These are phyloP conservation scores for Uropetala carovei DNA, from an alignment of 2,888 invertebrate genomes.

Conservation along the genomic window DNA sequence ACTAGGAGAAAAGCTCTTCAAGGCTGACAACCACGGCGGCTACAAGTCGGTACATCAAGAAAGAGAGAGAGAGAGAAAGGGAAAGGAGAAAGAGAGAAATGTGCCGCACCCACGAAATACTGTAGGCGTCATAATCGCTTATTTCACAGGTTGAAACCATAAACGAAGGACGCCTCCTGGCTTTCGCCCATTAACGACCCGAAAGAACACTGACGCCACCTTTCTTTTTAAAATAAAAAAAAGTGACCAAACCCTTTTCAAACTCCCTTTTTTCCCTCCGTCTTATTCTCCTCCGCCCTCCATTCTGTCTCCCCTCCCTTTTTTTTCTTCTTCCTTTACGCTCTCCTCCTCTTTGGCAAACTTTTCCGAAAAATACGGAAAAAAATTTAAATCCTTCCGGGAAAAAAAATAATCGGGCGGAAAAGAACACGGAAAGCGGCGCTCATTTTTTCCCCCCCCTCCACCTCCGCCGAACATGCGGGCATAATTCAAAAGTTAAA, in stretches of 20 bases:
- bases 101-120: constrained; percentile 2
- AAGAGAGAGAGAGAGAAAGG: not conserved
- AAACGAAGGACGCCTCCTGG: constrained; percentile 29
- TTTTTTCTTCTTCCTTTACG: not conserved
- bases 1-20: not conserved
- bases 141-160: constrained; percentile 42
- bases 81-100: not conserved
- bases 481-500: constrained; percentile 56
- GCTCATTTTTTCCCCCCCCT: not conserved
- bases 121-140: constrained; percentile 41
- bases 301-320: not conserved
- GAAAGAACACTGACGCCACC: constrained; percentile 44
- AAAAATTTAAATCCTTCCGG: not conserved
- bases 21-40: constrained; percentile 8
- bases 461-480: not conserved
- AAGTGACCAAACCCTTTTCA: constrained; percentile 48
- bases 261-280: not conserved
- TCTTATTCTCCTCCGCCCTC: not conserved
- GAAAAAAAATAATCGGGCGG: constrained; percentile 12
- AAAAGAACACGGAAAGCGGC: not conserved
- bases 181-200: constrained; percentile 22
- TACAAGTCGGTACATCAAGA: constrained; percentile 26
- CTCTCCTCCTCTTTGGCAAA: constrained; percentile 7
- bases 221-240: not conserved
- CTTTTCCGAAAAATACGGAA: not conserved